Evolutionary conservation across 2,797 vertebrate species (phyloP).

Genomic region (Amblyopsis hoosieri): DNA sequence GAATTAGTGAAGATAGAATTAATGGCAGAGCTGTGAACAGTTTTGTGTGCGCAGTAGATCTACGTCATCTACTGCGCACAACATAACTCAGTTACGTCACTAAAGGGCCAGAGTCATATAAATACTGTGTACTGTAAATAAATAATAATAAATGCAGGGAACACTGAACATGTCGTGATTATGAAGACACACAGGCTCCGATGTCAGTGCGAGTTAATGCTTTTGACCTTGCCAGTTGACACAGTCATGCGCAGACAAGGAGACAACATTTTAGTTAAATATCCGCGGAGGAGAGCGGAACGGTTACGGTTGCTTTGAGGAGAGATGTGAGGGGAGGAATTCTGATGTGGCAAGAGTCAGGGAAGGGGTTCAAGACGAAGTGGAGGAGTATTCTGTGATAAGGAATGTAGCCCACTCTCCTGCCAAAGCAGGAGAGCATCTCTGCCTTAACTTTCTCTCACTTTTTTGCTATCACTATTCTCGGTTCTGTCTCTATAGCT

Average conservation of each 20-base stretch:
- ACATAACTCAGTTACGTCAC: too few species aligned
- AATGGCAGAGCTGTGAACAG: too few species aligned
- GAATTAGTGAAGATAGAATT: too few species aligned
- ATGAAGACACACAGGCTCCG: slow-evolving; percentile 32
- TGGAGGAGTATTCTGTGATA: slow-evolving; percentile 24
- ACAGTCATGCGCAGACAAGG: slow-evolving; percentile 44
- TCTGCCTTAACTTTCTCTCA: neutral
- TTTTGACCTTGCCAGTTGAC: slow-evolving; percentile 58
- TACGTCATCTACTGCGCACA: too few species aligned
- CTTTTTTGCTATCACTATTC: neutral
- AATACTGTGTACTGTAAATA: slow-evolving; percentile 35
- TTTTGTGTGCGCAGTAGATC: too few species aligned
- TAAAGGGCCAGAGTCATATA: slow-evolving; percentile 16
- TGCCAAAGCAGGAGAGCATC: slow-evolving; percentile 18
- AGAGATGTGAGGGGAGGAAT: slow-evolving; percentile 52
- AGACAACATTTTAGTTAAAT: slow-evolving; percentile 40
- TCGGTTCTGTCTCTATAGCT: neutral
- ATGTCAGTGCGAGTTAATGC: slow-evolving; percentile 43
- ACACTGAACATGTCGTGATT: slow-evolving; percentile 41
- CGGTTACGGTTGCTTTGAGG: slow-evolving; percentile 21
- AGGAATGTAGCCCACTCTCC: slow-evolving; percentile 45
- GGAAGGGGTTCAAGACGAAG: slow-evolving; percentile 37
- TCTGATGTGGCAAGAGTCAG: slow-evolving; percentile 44
- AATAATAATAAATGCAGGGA: slow-evolving; percentile 7
- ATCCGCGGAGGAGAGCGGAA: slow-evolving; percentile 18